A percentile compares a stretch with the other conserved stretches of the same genome.
Conservation (phyloP, 2,113 vertebrate species). For the Saccopteryx bilineata region DNA sequence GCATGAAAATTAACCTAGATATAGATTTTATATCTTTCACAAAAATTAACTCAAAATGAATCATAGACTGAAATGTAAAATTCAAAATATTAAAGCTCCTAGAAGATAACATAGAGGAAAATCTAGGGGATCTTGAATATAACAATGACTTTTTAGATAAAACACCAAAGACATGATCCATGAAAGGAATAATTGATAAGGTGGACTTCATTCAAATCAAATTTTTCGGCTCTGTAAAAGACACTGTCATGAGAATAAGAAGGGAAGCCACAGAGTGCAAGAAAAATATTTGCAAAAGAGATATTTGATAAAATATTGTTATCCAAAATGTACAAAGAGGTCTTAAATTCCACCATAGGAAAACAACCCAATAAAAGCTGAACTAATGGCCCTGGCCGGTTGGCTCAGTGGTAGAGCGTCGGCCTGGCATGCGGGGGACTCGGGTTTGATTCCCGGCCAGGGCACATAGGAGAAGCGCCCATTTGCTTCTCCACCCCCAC, state of each 20-base stretch:
- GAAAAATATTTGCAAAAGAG: slow-evolving; percentile 4
- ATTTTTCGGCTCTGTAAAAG: neutral
- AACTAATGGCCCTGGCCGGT: neutral
- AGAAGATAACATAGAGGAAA: neutral
- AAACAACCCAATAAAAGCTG: neutral
- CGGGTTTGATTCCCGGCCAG: no score
- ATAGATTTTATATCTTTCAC: neutral
- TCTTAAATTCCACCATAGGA: neutral
- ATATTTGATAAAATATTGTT: neutral
- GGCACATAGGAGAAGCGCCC: no score
- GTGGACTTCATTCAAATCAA: neutral
- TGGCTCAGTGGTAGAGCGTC: no score
- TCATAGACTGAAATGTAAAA: neutral
- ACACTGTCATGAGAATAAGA: neutral
- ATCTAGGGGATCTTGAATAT: neutral
- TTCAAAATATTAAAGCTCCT: neutral
- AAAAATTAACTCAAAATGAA: neutral
- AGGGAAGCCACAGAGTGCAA: neutral
- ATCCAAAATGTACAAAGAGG: neutral
- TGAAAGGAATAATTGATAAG: neutral
- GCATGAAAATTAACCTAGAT: neutral
- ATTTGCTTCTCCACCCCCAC: no score
- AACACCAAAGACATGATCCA: neutral
- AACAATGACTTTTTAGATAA: neutral
- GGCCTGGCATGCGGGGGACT: no score